Evolutionary conservation across 2,113 vertebrate genomes (phyloP).

Genomic region (Acanthisitta chloris): DNA sequence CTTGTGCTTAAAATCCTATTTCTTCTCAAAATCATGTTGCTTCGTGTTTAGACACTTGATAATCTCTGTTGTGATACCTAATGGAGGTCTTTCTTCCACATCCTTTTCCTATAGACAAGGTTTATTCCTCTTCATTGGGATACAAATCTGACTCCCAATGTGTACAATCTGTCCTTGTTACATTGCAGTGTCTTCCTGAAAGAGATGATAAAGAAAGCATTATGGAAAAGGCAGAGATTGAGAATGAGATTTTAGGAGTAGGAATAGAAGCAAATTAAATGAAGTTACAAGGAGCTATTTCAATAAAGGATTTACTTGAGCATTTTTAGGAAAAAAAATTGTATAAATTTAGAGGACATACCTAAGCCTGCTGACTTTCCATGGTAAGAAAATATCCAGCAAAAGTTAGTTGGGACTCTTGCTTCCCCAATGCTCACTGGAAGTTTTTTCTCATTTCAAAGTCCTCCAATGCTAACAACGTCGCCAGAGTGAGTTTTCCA

Average conservation of each 20-base stretch:
- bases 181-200: background rate
- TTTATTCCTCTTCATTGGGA: background rate
- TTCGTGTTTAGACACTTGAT: background rate
- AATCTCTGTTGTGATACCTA: background rate
- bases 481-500: background rate
- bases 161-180: background rate
- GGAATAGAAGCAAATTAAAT: background rate
- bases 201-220: background rate
- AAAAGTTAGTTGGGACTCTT: background rate
- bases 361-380: background rate
- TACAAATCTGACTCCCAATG: background rate
- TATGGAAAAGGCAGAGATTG: background rate
- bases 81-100: background rate
- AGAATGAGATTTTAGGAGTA: background rate
- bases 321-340: background rate
- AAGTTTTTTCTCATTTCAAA: background rate
- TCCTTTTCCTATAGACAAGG: background rate
- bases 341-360: background rate
- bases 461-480: background rate
- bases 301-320: background rate
- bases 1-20: background rate
- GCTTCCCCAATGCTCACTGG: fast-evolving
- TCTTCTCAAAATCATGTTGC: background rate
- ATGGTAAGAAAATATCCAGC: background rate
- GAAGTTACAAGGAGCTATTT: fast-evolving